phyloP scores from a whole-genome alignment of 92 coral and sea anemone species.

The Actinernus sp. region DNA sequence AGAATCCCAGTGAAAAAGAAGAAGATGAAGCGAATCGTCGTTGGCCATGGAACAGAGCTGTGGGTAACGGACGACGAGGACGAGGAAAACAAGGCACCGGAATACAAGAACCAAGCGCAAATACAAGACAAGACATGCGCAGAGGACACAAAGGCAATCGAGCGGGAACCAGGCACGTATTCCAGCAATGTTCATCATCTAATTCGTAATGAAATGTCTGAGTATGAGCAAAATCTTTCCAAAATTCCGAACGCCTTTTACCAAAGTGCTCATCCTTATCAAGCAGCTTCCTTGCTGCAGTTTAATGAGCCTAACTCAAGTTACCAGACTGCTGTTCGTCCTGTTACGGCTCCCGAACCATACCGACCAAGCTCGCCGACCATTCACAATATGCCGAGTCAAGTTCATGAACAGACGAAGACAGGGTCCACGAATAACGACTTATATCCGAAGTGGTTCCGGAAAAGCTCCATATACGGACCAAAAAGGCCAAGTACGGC shows the following conservation, averaged over 20 bases:
- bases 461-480: slow-evolving; percentile 48
- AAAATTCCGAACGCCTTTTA: slow-evolving; percentile 13
- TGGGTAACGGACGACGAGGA: slow-evolving; percentile 79
- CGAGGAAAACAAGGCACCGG: slow-evolving; percentile 47
- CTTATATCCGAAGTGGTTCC: slow-evolving; percentile 90
- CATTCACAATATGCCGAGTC: slow-evolving; percentile 80
- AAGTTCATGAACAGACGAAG: slow-evolving; percentile 67
- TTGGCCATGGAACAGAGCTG: slow-evolving; percentile 68
- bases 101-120: not conserved
- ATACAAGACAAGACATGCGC: not conserved
- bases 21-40: slow-evolving; percentile 45
- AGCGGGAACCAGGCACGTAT: slow-evolving; percentile 40
- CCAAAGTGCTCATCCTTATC: slow-evolving; percentile 32
- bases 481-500: slow-evolving; percentile 76
- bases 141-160: slow-evolving; percentile 4
- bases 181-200: slow-evolving; percentile 33
- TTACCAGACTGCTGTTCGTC: slow-evolving; percentile 43
- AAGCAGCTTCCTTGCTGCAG: slow-evolving; percentile 6
- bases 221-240: slow-evolving; percentile 3
- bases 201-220: slow-evolving; percentile 19
- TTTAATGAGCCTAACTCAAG: not conserved
- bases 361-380: slow-evolving; percentile 59
- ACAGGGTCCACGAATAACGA: slow-evolving; percentile 81
- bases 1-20: slow-evolving; percentile 52
- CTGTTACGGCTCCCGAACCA: slow-evolving; percentile 81